phyloP scores from a whole-genome alignment of 1,140 invertebrate genomes.

The Ips typographus region DNA sequence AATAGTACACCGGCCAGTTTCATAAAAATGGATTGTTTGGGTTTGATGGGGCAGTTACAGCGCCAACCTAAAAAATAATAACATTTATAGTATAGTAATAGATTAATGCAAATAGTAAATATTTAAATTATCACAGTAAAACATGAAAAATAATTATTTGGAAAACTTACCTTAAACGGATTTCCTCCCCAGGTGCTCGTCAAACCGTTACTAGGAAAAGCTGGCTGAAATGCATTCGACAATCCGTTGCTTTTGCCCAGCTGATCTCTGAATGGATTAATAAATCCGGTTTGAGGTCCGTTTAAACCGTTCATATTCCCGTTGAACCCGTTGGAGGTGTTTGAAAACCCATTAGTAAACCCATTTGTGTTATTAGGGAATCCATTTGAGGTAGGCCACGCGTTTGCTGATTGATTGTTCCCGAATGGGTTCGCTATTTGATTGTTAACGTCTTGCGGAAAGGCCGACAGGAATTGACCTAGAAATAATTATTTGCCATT shows the following conservation, averaged over 20 bases:
- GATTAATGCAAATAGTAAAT: too few relatives aligned
- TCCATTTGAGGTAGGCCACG: slow-evolving; percentile 18
- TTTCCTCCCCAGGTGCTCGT: slow-evolving; percentile 47
- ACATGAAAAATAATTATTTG: too few relatives aligned
- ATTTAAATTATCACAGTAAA: too few relatives aligned
- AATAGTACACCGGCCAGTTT: slow-evolving; percentile 4
- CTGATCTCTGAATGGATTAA: slow-evolving; percentile 43
- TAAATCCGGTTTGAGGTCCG: slow-evolving; percentile 26
- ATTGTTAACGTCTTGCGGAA: slow-evolving; percentile 37
- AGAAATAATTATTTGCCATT: slow-evolving; percentile 23
- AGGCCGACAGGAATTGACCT: slow-evolving; percentile 49
- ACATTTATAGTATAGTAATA: slow-evolving; percentile 5
- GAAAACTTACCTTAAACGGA: slow-evolving; percentile 48
- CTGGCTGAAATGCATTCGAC: slow-evolving; percentile 42
- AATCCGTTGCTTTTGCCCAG: slow-evolving; percentile 41
- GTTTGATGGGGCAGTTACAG: slow-evolving; percentile 40
- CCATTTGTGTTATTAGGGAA: slow-evolving; percentile 5
- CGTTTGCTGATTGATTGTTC: slow-evolving; percentile 7
- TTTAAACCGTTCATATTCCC: slow-evolving; percentile 20
- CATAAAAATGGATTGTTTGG: slow-evolving; percentile 52
- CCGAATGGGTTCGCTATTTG: slow-evolving; percentile 33
- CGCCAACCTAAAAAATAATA: slow-evolving; percentile 41
- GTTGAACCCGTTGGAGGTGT: slow-evolving; percentile 16
- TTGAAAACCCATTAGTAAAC: slow-evolving; percentile 23
- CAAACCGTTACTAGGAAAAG: slow-evolving; percentile 35